Conservation (phyloP, 2,113 vertebrate species). For the Podarcis muralis region DNA sequence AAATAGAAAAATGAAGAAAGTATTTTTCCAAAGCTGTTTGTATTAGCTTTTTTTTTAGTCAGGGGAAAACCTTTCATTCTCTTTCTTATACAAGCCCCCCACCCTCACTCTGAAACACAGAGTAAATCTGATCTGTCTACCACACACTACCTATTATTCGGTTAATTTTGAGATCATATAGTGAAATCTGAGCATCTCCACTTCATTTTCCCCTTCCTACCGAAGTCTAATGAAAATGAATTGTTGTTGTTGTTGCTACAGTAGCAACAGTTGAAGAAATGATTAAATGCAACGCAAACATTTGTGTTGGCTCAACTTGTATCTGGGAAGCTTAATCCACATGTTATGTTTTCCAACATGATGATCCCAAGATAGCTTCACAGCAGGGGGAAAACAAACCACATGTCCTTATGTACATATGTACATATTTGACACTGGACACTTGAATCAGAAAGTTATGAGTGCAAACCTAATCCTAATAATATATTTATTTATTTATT, state of each 20-base stretch:
- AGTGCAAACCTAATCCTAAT: too few species aligned
- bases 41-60: constrained; percentile 32
- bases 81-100: not conserved
- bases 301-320: not conserved
- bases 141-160: not conserved
- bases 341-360: not conserved
- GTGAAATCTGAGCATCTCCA: too few species aligned
- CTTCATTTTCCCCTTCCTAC: not conserved
- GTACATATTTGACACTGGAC: not conserved
- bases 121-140: not conserved
- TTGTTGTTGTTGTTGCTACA: not conserved
- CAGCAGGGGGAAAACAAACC: not conserved
- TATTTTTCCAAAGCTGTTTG: constrained; percentile 53
- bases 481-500: too few species aligned
- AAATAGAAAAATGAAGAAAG: constrained; percentile 74
- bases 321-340: not conserved
- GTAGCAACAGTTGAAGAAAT: not conserved
- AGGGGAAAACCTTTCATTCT: constrained; percentile 1
- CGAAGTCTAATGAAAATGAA: too few species aligned
- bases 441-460: not conserved
- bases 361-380: too few species aligned
- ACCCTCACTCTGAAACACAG: not conserved
- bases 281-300: not conserved
- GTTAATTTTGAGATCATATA: not conserved
- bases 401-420: not conserved